A percentile compares a stretch with the other conserved stretches of the same genome.
Evolutionary conservation across 2,888 invertebrate genomes (phyloP).

Genomic region (Epirrhoe alternata): DNA sequence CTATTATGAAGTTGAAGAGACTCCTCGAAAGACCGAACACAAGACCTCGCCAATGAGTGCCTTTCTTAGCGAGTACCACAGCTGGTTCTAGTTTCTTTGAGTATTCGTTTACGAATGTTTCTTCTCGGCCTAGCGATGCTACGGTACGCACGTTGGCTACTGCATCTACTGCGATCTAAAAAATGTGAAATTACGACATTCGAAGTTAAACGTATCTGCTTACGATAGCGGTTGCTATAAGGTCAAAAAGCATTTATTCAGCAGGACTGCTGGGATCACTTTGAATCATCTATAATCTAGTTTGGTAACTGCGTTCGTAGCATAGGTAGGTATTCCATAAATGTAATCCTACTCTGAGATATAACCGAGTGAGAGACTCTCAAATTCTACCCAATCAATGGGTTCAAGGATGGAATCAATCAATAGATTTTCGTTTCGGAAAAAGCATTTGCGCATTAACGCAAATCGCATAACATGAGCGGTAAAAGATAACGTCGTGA

Average conservation of each 20-base stretch:
- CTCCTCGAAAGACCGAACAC: conserved; percentile 90
- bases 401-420: too few species aligned
- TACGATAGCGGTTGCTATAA: too few species aligned
- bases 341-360: too few species aligned
- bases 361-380: too few species aligned
- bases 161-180: conserved; percentile 90
- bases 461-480: too few species aligned
- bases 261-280: not conserved
- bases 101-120: conserved; percentile 87
- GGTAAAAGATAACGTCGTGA: too few species aligned
- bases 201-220: too few species aligned
- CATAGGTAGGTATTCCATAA: not conserved
- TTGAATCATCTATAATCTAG: not conserved
- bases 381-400: too few species aligned
- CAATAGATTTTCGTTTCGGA: too few species aligned
- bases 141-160: conserved; percentile 92
- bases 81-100: conserved; percentile 86
- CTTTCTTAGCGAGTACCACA: conserved; percentile 82
- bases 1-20: conserved; percentile 89
- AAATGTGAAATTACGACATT: not conserved
- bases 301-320: conserved; percentile 13
- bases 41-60: conserved; percentile 88
- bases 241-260: not conserved
- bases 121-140: conserved; percentile 89
- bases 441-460: too few species aligned